Evolutionary conservation across 2,797 vertebrate species (phyloP).

Genomic region (Hoplostethus mediterraneus): DNA sequence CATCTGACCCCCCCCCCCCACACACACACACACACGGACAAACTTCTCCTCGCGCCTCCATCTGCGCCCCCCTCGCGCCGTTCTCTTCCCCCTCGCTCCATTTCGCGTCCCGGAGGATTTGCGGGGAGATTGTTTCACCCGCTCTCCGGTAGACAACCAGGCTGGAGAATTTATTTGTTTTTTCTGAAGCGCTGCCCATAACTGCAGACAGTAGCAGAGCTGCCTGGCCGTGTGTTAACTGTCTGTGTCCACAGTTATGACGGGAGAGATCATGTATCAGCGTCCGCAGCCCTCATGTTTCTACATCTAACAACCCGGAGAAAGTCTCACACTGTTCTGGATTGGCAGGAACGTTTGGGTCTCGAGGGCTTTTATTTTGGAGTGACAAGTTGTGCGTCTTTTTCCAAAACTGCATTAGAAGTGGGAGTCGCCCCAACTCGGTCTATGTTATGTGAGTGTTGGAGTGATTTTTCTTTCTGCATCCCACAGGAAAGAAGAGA

Average conservation of each 20-base stretch:
- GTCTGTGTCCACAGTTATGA: slow-evolving; percentile 63
- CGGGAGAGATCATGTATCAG: slow-evolving; percentile 50
- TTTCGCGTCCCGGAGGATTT: slow-evolving; percentile 77
- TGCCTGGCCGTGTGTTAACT: slow-evolving; percentile 53
- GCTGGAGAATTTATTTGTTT: slow-evolving; percentile 66
- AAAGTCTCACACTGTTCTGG: slow-evolving; percentile 46
- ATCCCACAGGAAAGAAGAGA: too few species aligned
- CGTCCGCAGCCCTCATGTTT: slow-evolving; percentile 33
- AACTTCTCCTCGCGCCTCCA: not conserved
- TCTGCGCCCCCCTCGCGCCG: not conserved
- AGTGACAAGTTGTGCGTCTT: slow-evolving; percentile 30
- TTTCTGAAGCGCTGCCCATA: slow-evolving; percentile 58
- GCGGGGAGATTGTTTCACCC: slow-evolving; percentile 80
- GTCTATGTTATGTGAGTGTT: too few species aligned
- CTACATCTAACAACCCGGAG: slow-evolving; percentile 41
- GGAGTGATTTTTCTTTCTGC: too few species aligned
- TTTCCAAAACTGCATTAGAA: not conserved
- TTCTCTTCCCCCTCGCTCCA: slow-evolving; percentile 62
- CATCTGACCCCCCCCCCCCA: slow-evolving; percentile 44
- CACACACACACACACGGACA: slow-evolving; percentile 4
- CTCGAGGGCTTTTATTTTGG: slow-evolving; percentile 31
- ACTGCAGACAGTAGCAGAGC: slow-evolving; percentile 76
- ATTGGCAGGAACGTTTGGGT: slow-evolving; percentile 30
- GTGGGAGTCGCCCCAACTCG: not conserved
- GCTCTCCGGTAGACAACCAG: slow-evolving; percentile 61